Evolutionary conservation across 2,797 vertebrate species (phyloP).

Genomic region (Fistularia tabacaria): DNA sequence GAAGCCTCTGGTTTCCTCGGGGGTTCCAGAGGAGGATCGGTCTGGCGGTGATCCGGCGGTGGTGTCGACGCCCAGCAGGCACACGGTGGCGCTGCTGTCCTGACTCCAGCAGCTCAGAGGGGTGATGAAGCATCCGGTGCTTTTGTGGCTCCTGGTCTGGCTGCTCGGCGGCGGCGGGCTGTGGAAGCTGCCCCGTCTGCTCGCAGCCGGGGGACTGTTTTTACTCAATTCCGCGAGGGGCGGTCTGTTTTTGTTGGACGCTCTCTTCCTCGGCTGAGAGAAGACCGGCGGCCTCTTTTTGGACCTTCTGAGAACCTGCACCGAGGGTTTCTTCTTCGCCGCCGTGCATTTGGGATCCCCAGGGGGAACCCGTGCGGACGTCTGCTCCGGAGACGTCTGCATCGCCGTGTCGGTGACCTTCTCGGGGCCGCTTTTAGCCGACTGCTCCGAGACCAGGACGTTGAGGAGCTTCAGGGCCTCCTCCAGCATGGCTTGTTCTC

Average conservation of each 20-base stretch:
- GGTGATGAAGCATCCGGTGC: constrained; percentile 32
- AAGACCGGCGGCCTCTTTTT: constrained; percentile 57
- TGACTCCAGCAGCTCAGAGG: constrained; percentile 68
- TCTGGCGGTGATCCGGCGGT: constrained; percentile 54
- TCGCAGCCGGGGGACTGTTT: constrained; percentile 1
- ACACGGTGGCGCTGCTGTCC: constrained; percentile 53
- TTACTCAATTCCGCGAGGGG: constrained; percentile 18
- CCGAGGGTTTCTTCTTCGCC: constrained; percentile 33
- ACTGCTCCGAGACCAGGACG: constrained; percentile 49
- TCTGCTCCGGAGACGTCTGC: constrained; percentile 70
- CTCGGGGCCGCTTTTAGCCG: constrained; percentile 25
- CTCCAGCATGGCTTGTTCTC: constrained; percentile 56
- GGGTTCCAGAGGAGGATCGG: constrained; percentile 20
- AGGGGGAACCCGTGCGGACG: constrained; percentile 13
- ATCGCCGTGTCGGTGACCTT: constrained; percentile 57
- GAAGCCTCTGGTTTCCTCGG: constrained; percentile 36
- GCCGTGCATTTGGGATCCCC: neutral
- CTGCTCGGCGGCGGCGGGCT: neutral
- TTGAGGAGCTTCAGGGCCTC: constrained; percentile 65
- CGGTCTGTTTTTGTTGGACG: constrained; percentile 42
- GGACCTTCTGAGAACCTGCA: constrained; percentile 22
- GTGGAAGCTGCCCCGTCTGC: no score
- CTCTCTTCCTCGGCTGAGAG: constrained; percentile 39
- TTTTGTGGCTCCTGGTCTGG: constrained; percentile 5
- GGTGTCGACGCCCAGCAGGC: constrained; percentile 39